These are phyloP conservation scores for Crocuta crocuta DNA, from an alignment of 2,113 vertebrate genomes.

Conservation along the genomic window DNA sequence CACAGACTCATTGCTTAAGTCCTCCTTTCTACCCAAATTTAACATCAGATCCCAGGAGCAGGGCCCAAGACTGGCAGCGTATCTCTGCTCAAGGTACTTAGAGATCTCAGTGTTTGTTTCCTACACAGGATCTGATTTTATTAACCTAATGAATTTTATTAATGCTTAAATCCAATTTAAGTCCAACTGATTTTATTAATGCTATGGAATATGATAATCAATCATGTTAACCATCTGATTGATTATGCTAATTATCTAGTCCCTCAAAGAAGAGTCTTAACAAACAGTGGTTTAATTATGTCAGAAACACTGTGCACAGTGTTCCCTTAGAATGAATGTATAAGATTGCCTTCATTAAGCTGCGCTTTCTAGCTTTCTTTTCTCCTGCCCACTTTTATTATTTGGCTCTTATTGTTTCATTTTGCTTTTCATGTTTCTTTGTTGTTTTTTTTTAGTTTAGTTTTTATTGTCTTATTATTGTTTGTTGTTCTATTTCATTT, in stretches of 20 bases:
- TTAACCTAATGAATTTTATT: not conserved
- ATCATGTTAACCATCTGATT: not conserved
- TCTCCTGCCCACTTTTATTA: not conserved
- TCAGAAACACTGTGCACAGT: not conserved
- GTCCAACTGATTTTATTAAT: not conserved
- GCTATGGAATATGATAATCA: not conserved
- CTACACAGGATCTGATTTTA: not conserved
- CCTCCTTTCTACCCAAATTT: not conserved
- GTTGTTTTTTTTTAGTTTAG: not conserved
- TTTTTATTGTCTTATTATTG: not conserved
- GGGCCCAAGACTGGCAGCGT: not conserved
- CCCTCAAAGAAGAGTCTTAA: not conserved
- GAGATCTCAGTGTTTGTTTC: not conserved
- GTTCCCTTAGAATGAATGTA: not conserved
- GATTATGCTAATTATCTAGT: not conserved
- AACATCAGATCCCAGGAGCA: not conserved
- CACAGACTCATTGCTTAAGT: not conserved
- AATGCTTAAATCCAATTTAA: not conserved
- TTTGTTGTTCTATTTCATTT: not conserved
- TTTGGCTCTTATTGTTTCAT: not conserved
- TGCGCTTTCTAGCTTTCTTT: not conserved
- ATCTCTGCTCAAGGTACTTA: not conserved
- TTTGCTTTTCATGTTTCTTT: not conserved
- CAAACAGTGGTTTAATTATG: not conserved
- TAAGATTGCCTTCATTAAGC: not conserved